phyloP scores from a whole-genome alignment of 2,797 vertebrate species.

The Rhabdophis nuchalis region DNA sequence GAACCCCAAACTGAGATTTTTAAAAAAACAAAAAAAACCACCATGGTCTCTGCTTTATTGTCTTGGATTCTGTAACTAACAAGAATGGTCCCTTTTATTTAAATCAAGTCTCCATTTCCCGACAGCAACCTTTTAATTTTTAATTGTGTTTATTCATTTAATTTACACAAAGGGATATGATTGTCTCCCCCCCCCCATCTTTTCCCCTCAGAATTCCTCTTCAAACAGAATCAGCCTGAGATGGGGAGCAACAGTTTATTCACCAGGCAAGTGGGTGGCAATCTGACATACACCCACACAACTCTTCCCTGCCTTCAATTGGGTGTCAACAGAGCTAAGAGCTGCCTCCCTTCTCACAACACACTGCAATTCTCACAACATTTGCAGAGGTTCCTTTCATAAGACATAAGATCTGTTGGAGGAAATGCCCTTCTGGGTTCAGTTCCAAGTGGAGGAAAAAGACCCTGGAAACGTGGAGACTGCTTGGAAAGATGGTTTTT shows the following conservation, averaged over 20 bases:
- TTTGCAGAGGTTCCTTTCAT: neutral
- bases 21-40: neutral
- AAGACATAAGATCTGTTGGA: too few relatives aligned
- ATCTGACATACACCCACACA: neutral
- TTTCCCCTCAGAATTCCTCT: neutral
- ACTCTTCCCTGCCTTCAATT: neutral
- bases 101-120: slow-evolving; percentile 40
- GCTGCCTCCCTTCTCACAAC: neutral
- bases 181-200: neutral
- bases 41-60: slow-evolving; percentile 27
- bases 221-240: rapidly evolving
- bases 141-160: slow-evolving; percentile 52
- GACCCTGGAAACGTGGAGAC: too few relatives aligned
- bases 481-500: too few relatives aligned
- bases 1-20: neutral
- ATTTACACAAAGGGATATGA: slow-evolving; percentile 8
- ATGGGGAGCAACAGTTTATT: neutral
- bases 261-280: rapidly evolving
- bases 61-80: slow-evolving; percentile 46
- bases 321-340: neutral
- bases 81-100: slow-evolving; percentile 39
- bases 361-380: neutral
- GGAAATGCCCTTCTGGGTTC: too few relatives aligned
- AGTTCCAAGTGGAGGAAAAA: too few relatives aligned
- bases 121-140: slow-evolving; percentile 46